These are phyloP conservation scores for Elanus axillaris DNA, from an alignment of 2,113 vertebrate genomes.

Conservation along the genomic window DNA sequence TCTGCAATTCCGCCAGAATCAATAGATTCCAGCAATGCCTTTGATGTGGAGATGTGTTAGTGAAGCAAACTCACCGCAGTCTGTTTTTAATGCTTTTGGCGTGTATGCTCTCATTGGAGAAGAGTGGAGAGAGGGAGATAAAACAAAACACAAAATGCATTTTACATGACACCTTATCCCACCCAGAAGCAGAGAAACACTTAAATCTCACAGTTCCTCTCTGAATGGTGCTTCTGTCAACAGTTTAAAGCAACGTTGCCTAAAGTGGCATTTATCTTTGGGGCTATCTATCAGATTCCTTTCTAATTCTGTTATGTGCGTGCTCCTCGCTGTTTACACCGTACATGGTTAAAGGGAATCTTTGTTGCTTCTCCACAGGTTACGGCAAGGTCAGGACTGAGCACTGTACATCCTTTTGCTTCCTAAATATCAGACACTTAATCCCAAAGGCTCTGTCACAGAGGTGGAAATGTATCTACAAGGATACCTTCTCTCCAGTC, in stretches of 20 bases:
- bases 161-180: constrained; percentile 34
- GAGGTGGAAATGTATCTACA: background rate
- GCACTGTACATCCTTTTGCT: background rate
- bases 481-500: background rate
- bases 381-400: constrained; percentile 29
- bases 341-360: constrained; percentile 37
- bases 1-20: constrained; percentile 2
- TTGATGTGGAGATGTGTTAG: background rate
- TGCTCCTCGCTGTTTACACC: background rate
- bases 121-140: background rate
- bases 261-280: constrained; percentile 56
- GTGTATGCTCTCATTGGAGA: background rate
- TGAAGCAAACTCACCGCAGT: background rate
- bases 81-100: background rate
- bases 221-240: constrained; percentile 53
- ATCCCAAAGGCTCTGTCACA: background rate
- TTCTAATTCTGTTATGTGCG: background rate
- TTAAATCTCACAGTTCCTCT: constrained; percentile 13
- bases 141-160: background rate
- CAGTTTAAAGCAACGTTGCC: constrained; percentile 45
- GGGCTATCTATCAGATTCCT: constrained; percentile 54
- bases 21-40: constrained; percentile 4
- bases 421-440: background rate
- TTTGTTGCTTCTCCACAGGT: constrained; percentile 32
- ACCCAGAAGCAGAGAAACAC: constrained; percentile 31